Evolutionary conservation across 2,888 invertebrate species (phyloP), one percentile per base, ranked within the genome.

Genomic region (Eurois occulta): DNA sequence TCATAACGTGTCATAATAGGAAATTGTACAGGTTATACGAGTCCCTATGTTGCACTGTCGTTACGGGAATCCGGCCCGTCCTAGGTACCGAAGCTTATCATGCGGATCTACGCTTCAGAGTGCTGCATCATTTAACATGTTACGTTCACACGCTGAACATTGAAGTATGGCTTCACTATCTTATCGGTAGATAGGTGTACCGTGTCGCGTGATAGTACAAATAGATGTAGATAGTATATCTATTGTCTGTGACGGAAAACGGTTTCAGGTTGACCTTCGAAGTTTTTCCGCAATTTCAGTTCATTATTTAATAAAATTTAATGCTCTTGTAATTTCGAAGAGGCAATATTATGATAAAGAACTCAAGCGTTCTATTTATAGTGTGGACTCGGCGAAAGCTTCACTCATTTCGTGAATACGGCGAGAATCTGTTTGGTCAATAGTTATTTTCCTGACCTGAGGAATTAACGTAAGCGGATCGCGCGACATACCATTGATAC

Each of bases 101-200:
- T 41, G 58, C 48, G 13, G 52, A 78, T 24, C 18, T 55, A 64
- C 41, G 35, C 79, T 48, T 41, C 28, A 70, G 11, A 80, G n/a
- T 58, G 24, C 62, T 48, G 16, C n/a, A 32, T 67, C 35, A 81
- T 52, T 58, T 67, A 67, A 35, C 41, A 74, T 60, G 38, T 41
- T 73, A 80, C 73, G 43, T 80, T 32, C 48, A 66, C 21, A 48
- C 74, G 55, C 46, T 64, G 78, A 65, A 72, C 46, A 65, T 46
- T 69, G 43, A 69, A 66, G 52, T 66, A 38, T 65, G 52, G 43
- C 55, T 46, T 24, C 35, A 52, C 46, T 74, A 69, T 58, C 28
- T 67, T 80, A 82, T 84, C 75, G 21, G 32, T 16, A 70, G 48
- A 77, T 72, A 64, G 35, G 16, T 16, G 16, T 16, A 67, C 28